phyloP scores from a whole-genome alignment of 1,140 invertebrate species.

The Forficula auricularia region DNA sequence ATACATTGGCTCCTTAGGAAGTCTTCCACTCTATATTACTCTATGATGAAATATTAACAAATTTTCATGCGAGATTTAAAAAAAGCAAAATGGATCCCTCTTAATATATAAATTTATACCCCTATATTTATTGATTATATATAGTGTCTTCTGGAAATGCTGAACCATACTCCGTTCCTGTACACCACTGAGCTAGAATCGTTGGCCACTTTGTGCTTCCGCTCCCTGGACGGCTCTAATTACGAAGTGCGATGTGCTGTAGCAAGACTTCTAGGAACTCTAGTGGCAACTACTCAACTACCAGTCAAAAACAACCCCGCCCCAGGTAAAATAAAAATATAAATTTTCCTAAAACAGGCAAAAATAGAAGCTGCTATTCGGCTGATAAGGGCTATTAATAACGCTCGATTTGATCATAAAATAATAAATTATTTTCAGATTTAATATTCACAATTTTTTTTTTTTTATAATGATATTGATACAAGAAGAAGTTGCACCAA shows the following conservation, averaged over 20 bases:
- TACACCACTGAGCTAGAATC: constrained; percentile 82
- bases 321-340: constrained; percentile 26
- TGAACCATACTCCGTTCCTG: constrained; percentile 73
- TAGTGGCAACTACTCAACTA: constrained; percentile 67
- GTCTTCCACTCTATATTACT: too few relatives aligned
- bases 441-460: too few relatives aligned
- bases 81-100: not conserved
- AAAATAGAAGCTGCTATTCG: constrained; percentile 13
- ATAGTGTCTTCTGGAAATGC: constrained; percentile 71
- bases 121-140: constrained; percentile 14
- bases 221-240: constrained; percentile 83
- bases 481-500: too few relatives aligned
- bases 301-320: constrained; percentile 15
- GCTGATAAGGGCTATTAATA: not conserved
- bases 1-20: too few relatives aligned
- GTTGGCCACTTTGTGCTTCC: constrained; percentile 71
- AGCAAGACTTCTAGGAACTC: constrained; percentile 71
- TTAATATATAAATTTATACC: not conserved
- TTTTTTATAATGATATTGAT: too few relatives aligned
- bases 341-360: constrained; percentile 26
- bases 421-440: too few relatives aligned
- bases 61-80: too few relatives aligned
- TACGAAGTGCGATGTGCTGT: constrained; percentile 87
- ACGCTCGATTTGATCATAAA: not conserved
- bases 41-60: too few relatives aligned